A percentile compares a stretch with the other conserved stretches of the same genome.
These are phyloP conservation scores for Ciconia stormi DNA, from an alignment of 2,113 vertebrate genomes.

Conservation along the genomic window DNA sequence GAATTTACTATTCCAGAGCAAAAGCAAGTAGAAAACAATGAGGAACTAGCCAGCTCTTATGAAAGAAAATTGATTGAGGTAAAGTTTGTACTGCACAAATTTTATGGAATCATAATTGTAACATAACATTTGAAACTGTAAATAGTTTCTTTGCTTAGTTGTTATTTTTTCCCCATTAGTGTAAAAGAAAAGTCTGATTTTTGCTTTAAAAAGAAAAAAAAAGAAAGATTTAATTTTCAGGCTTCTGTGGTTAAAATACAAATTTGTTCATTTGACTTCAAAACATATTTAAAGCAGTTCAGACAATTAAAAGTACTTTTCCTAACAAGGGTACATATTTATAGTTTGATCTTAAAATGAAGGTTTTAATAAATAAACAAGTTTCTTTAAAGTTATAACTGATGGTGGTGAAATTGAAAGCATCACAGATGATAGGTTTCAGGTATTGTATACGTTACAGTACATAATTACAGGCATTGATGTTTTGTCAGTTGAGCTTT, in stretches of 20 bases:
- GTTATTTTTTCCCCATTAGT: not conserved
- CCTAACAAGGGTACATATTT: not conserved
- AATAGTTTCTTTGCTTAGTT: not conserved
- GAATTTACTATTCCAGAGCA: slow-evolving; percentile 81
- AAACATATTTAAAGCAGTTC: not conserved
- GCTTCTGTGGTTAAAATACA: not conserved
- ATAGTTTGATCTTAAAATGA: not conserved
- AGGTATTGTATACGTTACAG: not conserved
- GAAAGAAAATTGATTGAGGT: slow-evolving; percentile 98
- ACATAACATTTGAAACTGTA: not conserved
- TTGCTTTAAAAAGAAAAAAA: not conserved
- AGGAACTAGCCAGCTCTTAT: slow-evolving; percentile 90
- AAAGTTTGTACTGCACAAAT: slow-evolving; percentile 23
- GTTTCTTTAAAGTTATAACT: not conserved
- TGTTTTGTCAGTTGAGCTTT: not conserved
- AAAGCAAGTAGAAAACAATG: slow-evolving; percentile 85
- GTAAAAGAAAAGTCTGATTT: not conserved
- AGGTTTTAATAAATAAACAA: not conserved
- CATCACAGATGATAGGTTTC: not conserved
- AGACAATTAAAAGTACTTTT: not conserved
- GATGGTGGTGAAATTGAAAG: not conserved
- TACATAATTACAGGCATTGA: not conserved
- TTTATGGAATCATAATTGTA: not conserved
- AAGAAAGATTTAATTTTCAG: not conserved
- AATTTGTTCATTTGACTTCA: not conserved